Evolutionary conservation across 2,888 invertebrate species (phyloP), one percentile per base, ranked within the genome.

Genomic region (Pristionchus arcanus): DNA sequence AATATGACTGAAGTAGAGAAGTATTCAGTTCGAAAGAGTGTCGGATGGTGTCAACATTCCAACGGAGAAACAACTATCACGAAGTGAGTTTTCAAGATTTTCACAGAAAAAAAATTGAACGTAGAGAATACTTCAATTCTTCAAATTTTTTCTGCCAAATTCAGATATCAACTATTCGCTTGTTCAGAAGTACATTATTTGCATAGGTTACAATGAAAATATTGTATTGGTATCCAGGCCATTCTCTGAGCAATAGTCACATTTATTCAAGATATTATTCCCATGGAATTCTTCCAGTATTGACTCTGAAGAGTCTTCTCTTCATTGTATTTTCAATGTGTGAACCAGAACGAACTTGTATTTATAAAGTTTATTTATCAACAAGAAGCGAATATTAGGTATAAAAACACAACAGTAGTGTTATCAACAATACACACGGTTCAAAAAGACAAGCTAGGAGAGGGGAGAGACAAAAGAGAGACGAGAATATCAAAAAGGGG

Each of bases 341-440:
- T 21, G 7, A 63, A 25, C 63, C 63, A 71, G 25, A 71, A 42
- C 9, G 7, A 81, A 1, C 13, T 37, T 81, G 42, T 21, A 49
- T 81, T 81, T 81, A 81, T 83, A 55, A 53, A 55, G 83, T 83
- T 55, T 55, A 83, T 83, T 83, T 83, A 83, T 83, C 83, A 83
- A 83, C 83, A 83, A 83, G 83, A 55, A 83, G 83, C 83, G 83
- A 55, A 83, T 83, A 83, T 83, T 83, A 83, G 83, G 55, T 83
- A 83, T 55, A 83, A 83, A 49, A 83, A 83, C 53, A 83, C 83
- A 83, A 83, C 83, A 83, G 81, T 81, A 81, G 53, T 83, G 83
- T 83, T 83, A 83, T 83, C 83, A 83, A 83, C 83, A 83, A 83
- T 53, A 83, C 83, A 83, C 83, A 83, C 83, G 83, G 83, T 77